phyloP scores from a whole-genome alignment of 30 jellyfish, hydroid and myxozoan species.

The Rhopilema esculentum region DNA sequence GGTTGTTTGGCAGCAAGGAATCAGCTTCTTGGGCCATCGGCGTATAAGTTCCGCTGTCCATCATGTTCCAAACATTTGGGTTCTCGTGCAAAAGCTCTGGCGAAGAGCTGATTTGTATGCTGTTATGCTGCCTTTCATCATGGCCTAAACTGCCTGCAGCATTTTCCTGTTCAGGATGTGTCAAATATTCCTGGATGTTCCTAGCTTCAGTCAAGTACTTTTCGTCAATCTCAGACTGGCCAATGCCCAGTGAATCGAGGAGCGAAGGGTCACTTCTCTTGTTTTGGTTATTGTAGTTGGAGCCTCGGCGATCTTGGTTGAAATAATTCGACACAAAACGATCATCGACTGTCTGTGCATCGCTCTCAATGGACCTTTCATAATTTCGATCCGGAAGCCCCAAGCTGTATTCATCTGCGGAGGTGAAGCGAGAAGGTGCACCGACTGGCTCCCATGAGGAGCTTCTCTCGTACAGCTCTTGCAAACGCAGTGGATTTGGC shows the following conservation, averaged over 20 bases:
- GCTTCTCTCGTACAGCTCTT: constrained; percentile 65
- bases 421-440: constrained; percentile 32
- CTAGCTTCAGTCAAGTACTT: constrained; percentile 58
- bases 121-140: constrained; percentile 50
- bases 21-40: constrained; percentile 67
- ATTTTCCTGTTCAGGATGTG: constrained; percentile 11
- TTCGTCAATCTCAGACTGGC: constrained; percentile 54
- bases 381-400: constrained; percentile 77
- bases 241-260: constrained; percentile 65
- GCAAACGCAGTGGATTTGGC: constrained; percentile 63
- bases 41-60: constrained; percentile 68
- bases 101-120: constrained; percentile 54
- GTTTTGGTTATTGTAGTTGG: neutral
- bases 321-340: constrained; percentile 40
- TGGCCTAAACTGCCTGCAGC: constrained; percentile 58
- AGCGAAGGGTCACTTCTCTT: constrained; percentile 12
- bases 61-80: constrained; percentile 69
- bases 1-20: constrained; percentile 31
- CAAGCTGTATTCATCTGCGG: constrained; percentile 41
- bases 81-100: constrained; percentile 62
- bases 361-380: constrained; percentile 67
- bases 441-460: constrained; percentile 77
- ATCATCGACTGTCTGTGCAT: constrained; percentile 63
- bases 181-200: constrained; percentile 58
- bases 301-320: constrained; percentile 33